Evolutionary conservation across 2,888 invertebrate genomes (phyloP).

Genomic region (Spisula subtruncata): DNA sequence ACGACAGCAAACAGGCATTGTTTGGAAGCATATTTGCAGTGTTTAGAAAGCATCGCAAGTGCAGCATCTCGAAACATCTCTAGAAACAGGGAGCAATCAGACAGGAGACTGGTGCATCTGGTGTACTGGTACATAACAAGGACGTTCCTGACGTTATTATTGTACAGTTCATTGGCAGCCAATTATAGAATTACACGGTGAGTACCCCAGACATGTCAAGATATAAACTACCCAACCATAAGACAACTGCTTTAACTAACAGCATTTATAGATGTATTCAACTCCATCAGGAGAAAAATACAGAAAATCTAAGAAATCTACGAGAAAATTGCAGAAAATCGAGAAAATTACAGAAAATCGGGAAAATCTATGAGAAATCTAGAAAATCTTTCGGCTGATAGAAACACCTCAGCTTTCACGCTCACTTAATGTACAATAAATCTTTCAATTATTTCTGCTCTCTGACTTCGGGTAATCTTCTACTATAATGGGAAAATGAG

Average conservation of each 20-base stretch:
- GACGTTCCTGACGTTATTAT: background rate
- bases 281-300: constrained; percentile 13
- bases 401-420: background rate
- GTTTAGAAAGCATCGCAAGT: too few relatives aligned
- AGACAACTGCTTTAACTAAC: background rate
- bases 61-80: too few relatives aligned
- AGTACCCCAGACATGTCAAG: constrained; percentile 9
- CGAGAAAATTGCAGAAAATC: too few relatives aligned
- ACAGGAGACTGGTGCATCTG: too few relatives aligned
- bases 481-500: background rate
- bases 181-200: background rate
- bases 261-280: constrained; percentile 24
- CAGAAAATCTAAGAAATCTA: too few relatives aligned
- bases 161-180: constrained; percentile 18
- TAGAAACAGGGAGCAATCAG: too few relatives aligned
- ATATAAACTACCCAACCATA: constrained; percentile 18
- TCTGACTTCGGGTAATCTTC: background rate
- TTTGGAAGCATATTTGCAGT: too few relatives aligned
- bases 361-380: background rate
- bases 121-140: background rate
- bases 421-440: constrained; percentile 1
- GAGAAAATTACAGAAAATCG: too few relatives aligned
- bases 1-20: too few relatives aligned
- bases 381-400: background rate
- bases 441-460: constrained; percentile 22